Base-by-base conservation (phyloP, 2,888 invertebrate species). In the Octonoba sinensis region DNA sequence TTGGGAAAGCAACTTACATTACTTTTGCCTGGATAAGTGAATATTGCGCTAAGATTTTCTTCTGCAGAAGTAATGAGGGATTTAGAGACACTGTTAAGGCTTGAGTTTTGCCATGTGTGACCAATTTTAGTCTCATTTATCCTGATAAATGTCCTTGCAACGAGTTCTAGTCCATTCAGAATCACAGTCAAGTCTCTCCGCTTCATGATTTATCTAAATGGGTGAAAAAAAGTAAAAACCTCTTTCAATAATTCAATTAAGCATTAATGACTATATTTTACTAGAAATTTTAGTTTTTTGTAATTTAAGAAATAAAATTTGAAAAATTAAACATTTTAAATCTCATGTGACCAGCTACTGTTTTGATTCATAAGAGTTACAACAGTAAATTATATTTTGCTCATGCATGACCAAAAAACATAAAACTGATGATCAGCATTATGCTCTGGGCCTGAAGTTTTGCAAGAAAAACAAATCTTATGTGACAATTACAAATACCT, bases 161-260 rank as follows among this genome's bases (percentile, higher is more conserved):
- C 72, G 6, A 27, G 47, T 47, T 82, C 82, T 22, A 82, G 36
- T 24, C 82, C 82, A 67, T 76, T 82, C 6, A 71, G 15, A 18
- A 82, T 54, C 3, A 72, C 36, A 6, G 71, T 76, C 11, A 76
- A 47, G 65, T 82, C 82, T 18, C 66, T 57, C 12, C 76, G 46
- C 67, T 76, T 82, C 82, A 82, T 82, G 4, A 20, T 71, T 22
- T 6, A 22, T 15, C n/a, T 51, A 22, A 44, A 47, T 65, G 20
- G 18, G n/a, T 16, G 36, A 18, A 64, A n/a, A 46, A 65, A 65
- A 46, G 12, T 65, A 44, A 24, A 24, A 15, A 36, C 44, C 6
- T 22, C 6, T 22, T 22, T 22, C 24, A 22, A 4, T 3, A 59
- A 22, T 0, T 20, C 22, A 22, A 59, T 20, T 59, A 13, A 11